Conservation (phyloP, 2,888 invertebrate genomes). For the Drosophila peninsularis region DNA sequence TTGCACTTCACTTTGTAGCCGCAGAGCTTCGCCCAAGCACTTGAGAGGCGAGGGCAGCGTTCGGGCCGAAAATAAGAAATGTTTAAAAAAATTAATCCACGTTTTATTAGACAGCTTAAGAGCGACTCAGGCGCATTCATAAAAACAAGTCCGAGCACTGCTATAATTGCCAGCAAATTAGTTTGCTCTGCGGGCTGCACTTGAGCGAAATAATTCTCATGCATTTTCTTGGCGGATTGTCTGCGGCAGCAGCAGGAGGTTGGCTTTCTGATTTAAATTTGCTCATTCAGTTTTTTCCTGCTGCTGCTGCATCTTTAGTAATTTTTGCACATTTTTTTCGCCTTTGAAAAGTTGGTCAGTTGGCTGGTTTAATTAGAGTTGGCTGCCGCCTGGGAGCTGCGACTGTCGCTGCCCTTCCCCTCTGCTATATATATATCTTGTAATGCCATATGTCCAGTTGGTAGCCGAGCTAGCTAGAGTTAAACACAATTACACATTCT, state of each 20-base stretch:
- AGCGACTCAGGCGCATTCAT: conserved; percentile 46
- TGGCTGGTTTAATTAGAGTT: conserved; percentile 69
- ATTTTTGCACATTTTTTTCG: conserved; percentile 28
- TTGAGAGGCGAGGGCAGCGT: conserved; percentile 25
- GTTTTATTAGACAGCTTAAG: conserved; percentile 47
- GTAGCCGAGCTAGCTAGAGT: conserved; percentile 28
- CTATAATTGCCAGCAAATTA: conserved; percentile 64
- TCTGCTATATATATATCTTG: conserved; percentile 24
- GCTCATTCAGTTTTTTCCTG: conserved; percentile 8
- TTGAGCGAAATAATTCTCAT: conserved; percentile 61
- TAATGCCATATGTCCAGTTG: conserved; percentile 64
- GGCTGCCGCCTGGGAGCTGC: conserved; percentile 30
- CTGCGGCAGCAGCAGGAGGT: background rate
- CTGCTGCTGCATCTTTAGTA: conserved; percentile 15
- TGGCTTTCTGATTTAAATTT: conserved; percentile 28
- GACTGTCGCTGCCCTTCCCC: background rate
- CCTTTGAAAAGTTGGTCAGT: conserved; percentile 51
- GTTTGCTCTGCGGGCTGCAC: conserved; percentile 49
- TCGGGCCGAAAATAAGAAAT: conserved; percentile 14
- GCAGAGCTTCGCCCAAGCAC: conserved; percentile 39
- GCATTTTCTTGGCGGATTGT: conserved; percentile 23
- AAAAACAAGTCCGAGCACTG: conserved; percentile 41
- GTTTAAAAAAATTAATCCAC: conserved; percentile 11
- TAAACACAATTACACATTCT: conserved; percentile 63
- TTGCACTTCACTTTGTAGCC: conserved; percentile 63